These are phyloP conservation scores for Probosciger aterrimus DNA, from an alignment of 2,113 vertebrate species.

Conservation along the genomic window DNA sequence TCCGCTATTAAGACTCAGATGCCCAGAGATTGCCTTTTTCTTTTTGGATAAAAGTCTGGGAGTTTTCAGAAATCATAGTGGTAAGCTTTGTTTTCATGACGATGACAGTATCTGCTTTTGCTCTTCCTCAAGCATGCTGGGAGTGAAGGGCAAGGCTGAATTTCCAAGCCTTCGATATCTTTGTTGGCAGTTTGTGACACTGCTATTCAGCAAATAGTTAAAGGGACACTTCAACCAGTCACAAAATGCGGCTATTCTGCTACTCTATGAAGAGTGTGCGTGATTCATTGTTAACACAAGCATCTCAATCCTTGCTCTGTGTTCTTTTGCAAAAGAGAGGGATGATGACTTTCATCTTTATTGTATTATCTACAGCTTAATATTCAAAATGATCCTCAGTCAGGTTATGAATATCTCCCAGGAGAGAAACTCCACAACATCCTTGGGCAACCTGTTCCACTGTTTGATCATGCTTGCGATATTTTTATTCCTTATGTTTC, in stretches of 20 bases:
- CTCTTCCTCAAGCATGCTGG: neutral
- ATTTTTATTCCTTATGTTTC: neutral
- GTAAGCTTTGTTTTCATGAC: neutral
- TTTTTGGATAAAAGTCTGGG: neutral
- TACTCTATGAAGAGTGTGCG: neutral
- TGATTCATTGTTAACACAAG: neutral
- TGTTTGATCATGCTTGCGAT: neutral
- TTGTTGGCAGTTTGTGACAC: neutral
- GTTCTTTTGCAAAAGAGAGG: neutral
- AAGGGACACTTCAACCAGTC: neutral
- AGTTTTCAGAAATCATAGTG: neutral
- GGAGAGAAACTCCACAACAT: neutral
- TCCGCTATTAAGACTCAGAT: neutral
- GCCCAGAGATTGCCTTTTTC: neutral
- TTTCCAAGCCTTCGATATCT: neutral
- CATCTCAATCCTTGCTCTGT: neutral
- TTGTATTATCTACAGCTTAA: neutral
- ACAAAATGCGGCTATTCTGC: neutral
- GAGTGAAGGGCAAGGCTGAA: neutral
- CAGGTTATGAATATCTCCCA: neutral
- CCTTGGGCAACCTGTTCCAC: neutral
- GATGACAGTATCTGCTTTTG: neutral
- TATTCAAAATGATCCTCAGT: neutral
- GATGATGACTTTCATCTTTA: neutral
- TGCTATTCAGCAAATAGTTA: neutral